phyloP scores from a whole-genome alignment of 2,113 vertebrate genomes.

The Platanista minor region DNA sequence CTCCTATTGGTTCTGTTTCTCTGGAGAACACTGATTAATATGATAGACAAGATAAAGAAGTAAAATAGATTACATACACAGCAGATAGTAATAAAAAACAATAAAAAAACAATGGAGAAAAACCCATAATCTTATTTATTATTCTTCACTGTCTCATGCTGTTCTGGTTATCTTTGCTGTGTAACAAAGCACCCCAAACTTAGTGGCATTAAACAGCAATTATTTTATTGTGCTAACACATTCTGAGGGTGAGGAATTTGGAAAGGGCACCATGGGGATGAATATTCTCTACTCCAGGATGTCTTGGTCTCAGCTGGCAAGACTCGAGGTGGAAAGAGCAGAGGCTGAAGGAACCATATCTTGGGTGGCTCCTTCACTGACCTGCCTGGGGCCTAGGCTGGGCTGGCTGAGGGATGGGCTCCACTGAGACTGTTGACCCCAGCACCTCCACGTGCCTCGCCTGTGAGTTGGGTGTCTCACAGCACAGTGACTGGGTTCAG shows the following conservation, averaged over 20 bases:
- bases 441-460: neutral
- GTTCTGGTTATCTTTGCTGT: neutral
- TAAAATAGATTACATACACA: neutral
- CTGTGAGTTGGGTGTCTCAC: neutral
- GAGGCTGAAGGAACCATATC: neutral
- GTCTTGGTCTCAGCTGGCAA: neutral
- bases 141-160: neutral
- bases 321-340: neutral
- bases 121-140: neutral
- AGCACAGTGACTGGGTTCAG: too few species aligned
- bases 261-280: neutral
- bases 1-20: neutral
- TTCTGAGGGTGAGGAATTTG: neutral
- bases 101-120: neutral
- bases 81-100: neutral
- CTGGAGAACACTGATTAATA: neutral
- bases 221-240: neutral
- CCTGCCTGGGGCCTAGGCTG: neutral
- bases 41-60: neutral
- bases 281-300: neutral
- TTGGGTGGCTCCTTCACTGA: neutral
- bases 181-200: neutral
- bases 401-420: neutral
- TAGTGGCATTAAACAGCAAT: neutral
- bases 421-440: neutral